Evolutionary conservation across 2,797 vertebrate species (phyloP).

Genomic region (Paguma larvata): DNA sequence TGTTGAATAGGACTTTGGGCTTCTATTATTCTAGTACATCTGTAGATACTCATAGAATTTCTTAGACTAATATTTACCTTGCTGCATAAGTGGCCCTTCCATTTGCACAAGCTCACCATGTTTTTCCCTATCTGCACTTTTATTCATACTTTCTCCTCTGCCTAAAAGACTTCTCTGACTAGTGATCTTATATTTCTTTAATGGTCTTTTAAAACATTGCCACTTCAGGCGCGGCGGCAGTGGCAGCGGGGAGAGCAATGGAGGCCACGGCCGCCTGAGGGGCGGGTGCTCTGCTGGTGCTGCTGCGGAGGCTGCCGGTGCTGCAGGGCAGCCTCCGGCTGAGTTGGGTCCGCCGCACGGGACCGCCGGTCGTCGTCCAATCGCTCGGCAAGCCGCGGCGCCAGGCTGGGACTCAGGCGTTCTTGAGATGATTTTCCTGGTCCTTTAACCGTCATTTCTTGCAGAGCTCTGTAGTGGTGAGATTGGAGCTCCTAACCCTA

Average conservation of each 20-base stretch:
- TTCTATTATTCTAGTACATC: not conserved
- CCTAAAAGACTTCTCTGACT: not conserved
- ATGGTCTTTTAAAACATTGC: not conserved
- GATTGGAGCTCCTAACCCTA: too few relatives aligned
- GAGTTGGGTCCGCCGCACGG: not conserved
- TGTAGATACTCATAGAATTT: conserved; percentile 3
- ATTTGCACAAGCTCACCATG: not conserved
- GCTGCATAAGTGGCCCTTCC: not conserved
- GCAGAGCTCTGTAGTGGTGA: too few relatives aligned
- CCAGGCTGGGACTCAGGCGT: not conserved
- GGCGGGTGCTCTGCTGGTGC: conserved; percentile 64
- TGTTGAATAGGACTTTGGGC: not conserved
- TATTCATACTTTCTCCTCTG: not conserved
- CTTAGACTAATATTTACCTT: conserved; percentile 24
- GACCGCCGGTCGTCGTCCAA: not conserved
- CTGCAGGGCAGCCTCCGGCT: not conserved
- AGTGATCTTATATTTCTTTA: not conserved
- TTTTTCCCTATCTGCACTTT: conserved; percentile 8
- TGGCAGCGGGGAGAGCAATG: too few relatives aligned
- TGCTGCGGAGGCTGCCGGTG: conserved; percentile 33
- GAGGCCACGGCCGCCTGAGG: not conserved
- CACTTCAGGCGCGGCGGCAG: too few relatives aligned
- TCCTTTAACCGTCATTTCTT: too few relatives aligned
- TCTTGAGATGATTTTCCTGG: not conserved
- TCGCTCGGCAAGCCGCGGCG: not conserved